Conservation (phyloP, 2,888 invertebrate genomes). For the Prionchulus punctatus region DNA sequence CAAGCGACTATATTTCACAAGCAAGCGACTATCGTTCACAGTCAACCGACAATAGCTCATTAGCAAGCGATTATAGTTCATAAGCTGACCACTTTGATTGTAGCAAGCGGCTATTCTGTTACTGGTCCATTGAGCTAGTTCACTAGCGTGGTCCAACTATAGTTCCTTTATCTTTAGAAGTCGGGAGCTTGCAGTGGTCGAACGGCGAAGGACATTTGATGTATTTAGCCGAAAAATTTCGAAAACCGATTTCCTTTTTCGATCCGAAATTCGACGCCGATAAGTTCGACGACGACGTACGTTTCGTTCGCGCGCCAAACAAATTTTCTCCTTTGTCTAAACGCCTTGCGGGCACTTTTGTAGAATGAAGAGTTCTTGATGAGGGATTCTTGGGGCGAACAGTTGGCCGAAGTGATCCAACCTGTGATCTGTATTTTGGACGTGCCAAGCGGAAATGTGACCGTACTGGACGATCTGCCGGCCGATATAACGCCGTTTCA, state of each 20-base stretch:
- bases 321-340: not conserved
- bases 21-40: no score
- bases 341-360: not conserved
- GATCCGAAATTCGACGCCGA: slow-evolving; percentile 10
- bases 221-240: slow-evolving; percentile 23
- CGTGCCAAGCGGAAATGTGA: slow-evolving; percentile 18
- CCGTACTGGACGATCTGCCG: slow-evolving; percentile 13
- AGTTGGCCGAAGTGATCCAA: slow-evolving; percentile 18
- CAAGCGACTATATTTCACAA: no score
- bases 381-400: slow-evolving; percentile 26
- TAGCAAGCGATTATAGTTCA: no score
- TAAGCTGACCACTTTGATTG: no score
- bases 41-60: no score
- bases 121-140: no score
- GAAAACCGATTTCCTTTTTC: slow-evolving; percentile 14
- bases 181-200: slow-evolving; percentile 23
- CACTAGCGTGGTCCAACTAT: not conserved
- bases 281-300: no score
- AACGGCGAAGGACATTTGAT: slow-evolving; percentile 23
- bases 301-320: not conserved
- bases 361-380: slow-evolving; percentile 25
- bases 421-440: slow-evolving; percentile 26
- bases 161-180: slow-evolving; percentile 14
- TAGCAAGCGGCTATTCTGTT: no score
- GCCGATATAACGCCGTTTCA: slow-evolving; percentile 11